Percentiles rank a stretch among this genome's conserved stretches.
Evolutionary conservation across 2,888 invertebrate species (phyloP).

Genomic region (Hemaris fuciformis): DNA sequence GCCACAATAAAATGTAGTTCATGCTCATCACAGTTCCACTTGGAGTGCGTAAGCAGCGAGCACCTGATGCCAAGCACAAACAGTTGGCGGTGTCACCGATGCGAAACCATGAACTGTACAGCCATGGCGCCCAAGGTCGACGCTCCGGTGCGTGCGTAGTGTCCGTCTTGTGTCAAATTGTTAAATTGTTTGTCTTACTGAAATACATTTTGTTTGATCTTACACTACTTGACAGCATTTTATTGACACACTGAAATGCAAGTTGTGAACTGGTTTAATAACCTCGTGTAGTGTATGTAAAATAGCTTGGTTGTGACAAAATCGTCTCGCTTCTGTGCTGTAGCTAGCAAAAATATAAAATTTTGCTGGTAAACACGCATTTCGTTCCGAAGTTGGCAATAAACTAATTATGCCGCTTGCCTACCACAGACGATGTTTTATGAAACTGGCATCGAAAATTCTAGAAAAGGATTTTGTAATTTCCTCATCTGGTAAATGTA

Average conservation of each 20-base stretch:
- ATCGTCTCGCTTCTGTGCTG: background rate
- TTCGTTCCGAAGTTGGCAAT: background rate
- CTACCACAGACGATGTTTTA: background rate
- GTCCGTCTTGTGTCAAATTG: background rate
- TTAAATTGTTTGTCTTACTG: background rate
- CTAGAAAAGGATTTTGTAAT: background rate
- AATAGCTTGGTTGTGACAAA: background rate
- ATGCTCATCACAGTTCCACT: constrained; percentile 62
- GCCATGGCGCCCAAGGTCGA: constrained; percentile 30
- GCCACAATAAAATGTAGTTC: constrained; percentile 65
- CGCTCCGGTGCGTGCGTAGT: constrained; percentile 40
- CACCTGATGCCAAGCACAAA: constrained; percentile 53
- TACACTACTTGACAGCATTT: background rate
- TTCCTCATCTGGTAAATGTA: background rate
- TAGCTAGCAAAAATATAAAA: background rate
- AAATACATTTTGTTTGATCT: background rate
- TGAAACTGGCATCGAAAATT: background rate
- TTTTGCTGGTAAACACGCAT: background rate
- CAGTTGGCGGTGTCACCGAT: constrained; percentile 61
- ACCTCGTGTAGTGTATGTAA: no score
- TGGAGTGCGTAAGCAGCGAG: constrained; percentile 61
- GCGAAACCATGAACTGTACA: constrained; percentile 37
- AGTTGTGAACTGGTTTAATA: no score
- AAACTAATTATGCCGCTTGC: background rate
- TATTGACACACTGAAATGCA: background rate